Evolutionary conservation across 2,888 invertebrate species (phyloP).

Genomic region (Callyntrura sp.): DNA sequence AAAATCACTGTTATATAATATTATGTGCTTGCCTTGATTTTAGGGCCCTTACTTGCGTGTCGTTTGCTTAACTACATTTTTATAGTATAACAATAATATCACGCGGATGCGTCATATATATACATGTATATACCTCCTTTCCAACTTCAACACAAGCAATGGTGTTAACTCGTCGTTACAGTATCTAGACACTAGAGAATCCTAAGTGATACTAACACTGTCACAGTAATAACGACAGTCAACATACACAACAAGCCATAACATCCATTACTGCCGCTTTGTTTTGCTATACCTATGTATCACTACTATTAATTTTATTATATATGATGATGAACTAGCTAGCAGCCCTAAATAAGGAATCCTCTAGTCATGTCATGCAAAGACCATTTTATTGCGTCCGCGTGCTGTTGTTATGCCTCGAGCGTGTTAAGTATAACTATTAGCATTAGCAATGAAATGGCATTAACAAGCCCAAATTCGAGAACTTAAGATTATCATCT

Average conservation of each 20-base stretch:
- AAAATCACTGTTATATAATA: constrained; percentile 37
- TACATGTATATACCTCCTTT: not conserved
- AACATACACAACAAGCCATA: not conserved
- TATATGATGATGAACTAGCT: constrained; percentile 6
- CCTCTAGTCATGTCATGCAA: constrained; percentile 74
- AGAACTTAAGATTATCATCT: constrained; percentile 66
- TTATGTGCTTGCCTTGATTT: constrained; percentile 65
- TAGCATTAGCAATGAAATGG: constrained; percentile 72
- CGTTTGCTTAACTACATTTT: constrained; percentile 39
- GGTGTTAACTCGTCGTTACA: not conserved
- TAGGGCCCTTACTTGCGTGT: constrained; percentile 2
- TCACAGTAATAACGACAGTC: not conserved
- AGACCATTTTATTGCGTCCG: constrained; percentile 72
- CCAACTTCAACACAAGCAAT: not conserved
- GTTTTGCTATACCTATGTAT: not conserved
- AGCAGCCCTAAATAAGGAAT: constrained; percentile 74
- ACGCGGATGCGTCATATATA: constrained; percentile 29
- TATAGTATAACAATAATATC: constrained; percentile 4
- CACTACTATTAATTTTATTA: not conserved
- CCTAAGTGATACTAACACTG: not conserved
- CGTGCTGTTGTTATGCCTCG: constrained; percentile 66
- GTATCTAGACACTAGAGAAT: constrained; percentile 7
- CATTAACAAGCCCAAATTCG: constrained; percentile 67
- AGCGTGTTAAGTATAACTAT: constrained; percentile 72
- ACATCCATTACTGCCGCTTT: not conserved